Evolutionary conservation across 2,888 invertebrate species (phyloP).

Genomic region (Pogonocherus hispidulus): DNA sequence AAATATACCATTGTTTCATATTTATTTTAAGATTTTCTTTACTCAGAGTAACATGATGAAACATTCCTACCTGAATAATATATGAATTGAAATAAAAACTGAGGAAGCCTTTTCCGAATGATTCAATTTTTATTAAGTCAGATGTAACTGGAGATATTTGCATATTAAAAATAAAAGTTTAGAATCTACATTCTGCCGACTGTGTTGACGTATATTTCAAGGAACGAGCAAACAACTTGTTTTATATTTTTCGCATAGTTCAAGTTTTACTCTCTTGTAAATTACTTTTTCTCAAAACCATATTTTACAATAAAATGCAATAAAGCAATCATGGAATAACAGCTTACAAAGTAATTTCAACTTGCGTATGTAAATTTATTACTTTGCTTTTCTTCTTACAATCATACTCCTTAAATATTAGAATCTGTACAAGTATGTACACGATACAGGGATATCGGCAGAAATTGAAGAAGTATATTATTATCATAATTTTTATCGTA

Average conservation of each 20-base stretch:
- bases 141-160: conserved; percentile 13
- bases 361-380: conserved; percentile 22
- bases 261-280: conserved; percentile 20
- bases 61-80: too few relatives aligned
- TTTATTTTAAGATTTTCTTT: too few relatives aligned
- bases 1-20: too few relatives aligned
- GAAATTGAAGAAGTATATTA: too few relatives aligned
- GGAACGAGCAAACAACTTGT: conserved; percentile 23
- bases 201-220: conserved; percentile 21
- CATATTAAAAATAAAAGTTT: conserved; percentile 15
- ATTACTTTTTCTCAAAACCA: conserved; percentile 21
- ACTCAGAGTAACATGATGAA: too few relatives aligned
- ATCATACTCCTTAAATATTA: neutral
- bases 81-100: too few relatives aligned
- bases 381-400: neutral
- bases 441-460: too few relatives aligned
- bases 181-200: conserved; percentile 2
- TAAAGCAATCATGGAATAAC: neutral
- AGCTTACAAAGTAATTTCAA: conserved; percentile 14
- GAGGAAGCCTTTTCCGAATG: too few relatives aligned
- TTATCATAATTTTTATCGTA: too few relatives aligned
- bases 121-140: too few relatives aligned
- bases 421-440: too few relatives aligned
- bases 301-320: conserved; percentile 18
- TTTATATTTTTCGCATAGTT: conserved; percentile 28